These are phyloP conservation scores for Medauroidea extradentata DNA, from an alignment of 1,140 invertebrate species.

Conservation along the genomic window DNA sequence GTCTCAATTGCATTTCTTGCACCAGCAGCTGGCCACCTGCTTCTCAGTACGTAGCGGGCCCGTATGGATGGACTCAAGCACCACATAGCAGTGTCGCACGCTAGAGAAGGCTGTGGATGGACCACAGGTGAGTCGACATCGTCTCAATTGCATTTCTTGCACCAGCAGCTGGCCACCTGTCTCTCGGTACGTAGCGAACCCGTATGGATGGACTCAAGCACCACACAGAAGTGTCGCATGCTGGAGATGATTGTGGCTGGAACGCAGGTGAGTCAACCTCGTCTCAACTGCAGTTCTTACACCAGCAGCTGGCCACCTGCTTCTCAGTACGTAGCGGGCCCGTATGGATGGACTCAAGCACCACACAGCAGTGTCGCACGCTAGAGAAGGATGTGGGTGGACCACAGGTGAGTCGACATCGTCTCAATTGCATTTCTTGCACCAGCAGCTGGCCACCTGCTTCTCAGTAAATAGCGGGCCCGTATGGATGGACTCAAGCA, in stretches of 20 bases:
- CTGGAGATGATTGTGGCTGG: constrained; percentile 80
- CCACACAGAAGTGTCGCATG: constrained; percentile 68
- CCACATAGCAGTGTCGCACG: constrained; percentile 68
- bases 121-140: constrained; percentile 56
- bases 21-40: constrained; percentile 71
- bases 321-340: constrained; percentile 83
- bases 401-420: constrained; percentile 56
- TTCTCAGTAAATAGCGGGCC: too few species aligned
- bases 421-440: too few species aligned
- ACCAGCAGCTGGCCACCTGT: constrained; percentile 71
- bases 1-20: constrained; percentile 73
- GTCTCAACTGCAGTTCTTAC: constrained; percentile 73
- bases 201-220: constrained; percentile 96
- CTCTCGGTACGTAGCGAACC: constrained; percentile 83
- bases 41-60: constrained; percentile 83
- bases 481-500: too few species aligned
- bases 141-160: constrained; percentile 73
- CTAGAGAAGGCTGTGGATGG: constrained; percentile 80
- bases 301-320: constrained; percentile 71
- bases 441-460: too few species aligned
- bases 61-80: constrained; percentile 96
- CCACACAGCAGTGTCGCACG: constrained; percentile 68
- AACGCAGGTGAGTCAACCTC: constrained; percentile 56
- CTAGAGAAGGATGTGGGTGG: constrained; percentile 80
- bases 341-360: constrained; percentile 96